A percentile compares a stretch with the other conserved stretches of the same genome.
These are phyloP conservation scores for Etia nguti DNA, from an alignment of 2,113 vertebrate genomes.

Conservation along the genomic window DNA sequence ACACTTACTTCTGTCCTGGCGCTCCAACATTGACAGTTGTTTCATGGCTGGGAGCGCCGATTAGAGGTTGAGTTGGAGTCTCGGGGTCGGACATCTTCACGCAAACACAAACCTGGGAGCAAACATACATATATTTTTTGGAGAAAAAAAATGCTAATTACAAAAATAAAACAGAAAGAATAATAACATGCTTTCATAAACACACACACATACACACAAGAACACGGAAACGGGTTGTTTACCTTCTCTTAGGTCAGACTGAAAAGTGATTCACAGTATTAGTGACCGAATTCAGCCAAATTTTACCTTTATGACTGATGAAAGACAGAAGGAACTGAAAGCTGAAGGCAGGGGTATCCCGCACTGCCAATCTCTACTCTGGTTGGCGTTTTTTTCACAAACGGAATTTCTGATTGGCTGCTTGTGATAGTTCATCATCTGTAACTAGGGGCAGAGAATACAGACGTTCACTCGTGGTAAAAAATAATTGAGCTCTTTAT, in stretches of 20 bases:
- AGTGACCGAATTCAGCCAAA: not conserved
- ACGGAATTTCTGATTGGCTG: slow-evolving; percentile 35
- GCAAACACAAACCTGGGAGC: not conserved
- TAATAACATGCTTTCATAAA: not conserved
- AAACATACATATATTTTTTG: not conserved
- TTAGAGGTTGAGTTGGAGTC: slow-evolving; percentile 1
- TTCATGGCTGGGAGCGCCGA: not conserved
- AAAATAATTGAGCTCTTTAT: not conserved
- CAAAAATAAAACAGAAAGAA: not conserved
- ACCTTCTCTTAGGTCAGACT: slow-evolving; percentile 10
- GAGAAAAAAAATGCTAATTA: not conserved
- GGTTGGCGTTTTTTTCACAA: not conserved
- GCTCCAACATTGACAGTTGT: not conserved
- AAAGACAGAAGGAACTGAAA: slow-evolving; percentile 34
- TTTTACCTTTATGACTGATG: not conserved
- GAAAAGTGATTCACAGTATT: not conserved
- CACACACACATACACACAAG: not conserved
- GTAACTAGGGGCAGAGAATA: slow-evolving; percentile 5
- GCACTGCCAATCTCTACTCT: not conserved
- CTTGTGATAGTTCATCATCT: not conserved
- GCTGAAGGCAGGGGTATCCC: not conserved
- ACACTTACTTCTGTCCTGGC: not conserved
- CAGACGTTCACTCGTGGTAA: not conserved
- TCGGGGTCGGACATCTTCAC: slow-evolving; percentile 32
- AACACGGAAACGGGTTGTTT: not conserved